phyloP scores from a whole-genome alignment of 2,113 vertebrate genomes.

The Gavialis gangeticus region DNA sequence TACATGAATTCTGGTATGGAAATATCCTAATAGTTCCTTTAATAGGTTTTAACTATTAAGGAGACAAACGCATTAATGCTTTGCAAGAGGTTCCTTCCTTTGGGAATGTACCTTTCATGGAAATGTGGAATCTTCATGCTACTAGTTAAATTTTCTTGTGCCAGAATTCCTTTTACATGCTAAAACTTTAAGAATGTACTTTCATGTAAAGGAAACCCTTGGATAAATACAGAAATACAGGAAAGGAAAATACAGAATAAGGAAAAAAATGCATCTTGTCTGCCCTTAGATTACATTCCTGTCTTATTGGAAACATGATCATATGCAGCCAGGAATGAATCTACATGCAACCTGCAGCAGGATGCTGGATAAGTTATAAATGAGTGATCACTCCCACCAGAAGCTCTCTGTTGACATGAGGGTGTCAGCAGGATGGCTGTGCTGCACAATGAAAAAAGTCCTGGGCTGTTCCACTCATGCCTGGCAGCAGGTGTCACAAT shows the following conservation, averaged over 20 bases:
- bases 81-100: not conserved
- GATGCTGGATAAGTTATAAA: not conserved
- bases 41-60: accelerated
- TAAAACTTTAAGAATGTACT: not conserved
- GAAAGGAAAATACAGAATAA: not conserved
- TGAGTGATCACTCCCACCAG: not conserved
- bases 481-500: slow-evolving; percentile 43
- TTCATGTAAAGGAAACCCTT: accelerated
- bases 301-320: not conserved
- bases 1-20: not conserved
- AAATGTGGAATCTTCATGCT: not conserved
- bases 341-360: not conserved
- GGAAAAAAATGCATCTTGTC: not conserved
- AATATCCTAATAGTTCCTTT: not conserved
- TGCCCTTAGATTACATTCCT: not conserved
- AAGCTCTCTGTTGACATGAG: not conserved
- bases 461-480: slow-evolving; percentile 2
- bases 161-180: accelerated
- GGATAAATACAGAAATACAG: not conserved
- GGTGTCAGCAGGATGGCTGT: not conserved
- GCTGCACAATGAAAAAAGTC: not conserved
- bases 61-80: not conserved
- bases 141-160: accelerated
- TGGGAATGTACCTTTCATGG: accelerated
- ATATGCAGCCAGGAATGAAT: not conserved